Conservation (phyloP, 1,140 invertebrate genomes). For the Antheraea mylitta region DNA sequence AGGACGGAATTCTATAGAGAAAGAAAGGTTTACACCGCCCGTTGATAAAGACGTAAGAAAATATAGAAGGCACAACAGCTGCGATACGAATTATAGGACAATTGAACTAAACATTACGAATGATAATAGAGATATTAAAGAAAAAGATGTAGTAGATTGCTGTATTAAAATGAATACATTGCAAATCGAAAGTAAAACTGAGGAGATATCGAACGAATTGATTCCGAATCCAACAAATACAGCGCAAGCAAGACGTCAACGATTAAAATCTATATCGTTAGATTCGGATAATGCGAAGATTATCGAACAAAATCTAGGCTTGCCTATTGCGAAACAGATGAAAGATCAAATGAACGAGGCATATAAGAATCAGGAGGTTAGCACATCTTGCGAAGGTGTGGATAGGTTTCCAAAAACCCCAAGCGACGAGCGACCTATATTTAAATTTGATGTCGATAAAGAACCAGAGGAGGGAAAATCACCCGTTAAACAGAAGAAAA, state of each 20-base stretch:
- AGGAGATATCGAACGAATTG: constrained; percentile 50
- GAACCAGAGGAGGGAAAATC: constrained; percentile 51
- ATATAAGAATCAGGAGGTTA: constrained; percentile 66
- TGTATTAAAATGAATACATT: constrained; percentile 62
- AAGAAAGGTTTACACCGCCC: constrained; percentile 62
- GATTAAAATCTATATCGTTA: constrained; percentile 78
- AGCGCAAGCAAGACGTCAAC: constrained; percentile 68
- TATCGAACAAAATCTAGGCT: constrained; percentile 77
- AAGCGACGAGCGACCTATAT: constrained; percentile 47
- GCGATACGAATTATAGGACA: constrained; percentile 67
- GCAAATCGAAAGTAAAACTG: constrained; percentile 45
- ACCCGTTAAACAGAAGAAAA: constrained; percentile 58
- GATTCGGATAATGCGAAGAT: constrained; percentile 79
- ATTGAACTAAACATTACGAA: constrained; percentile 58
- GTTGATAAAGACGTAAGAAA: constrained; percentile 64
- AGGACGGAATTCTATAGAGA: constrained; percentile 66
- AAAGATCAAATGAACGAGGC: constrained; percentile 75
- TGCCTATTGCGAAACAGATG: constrained; percentile 75
- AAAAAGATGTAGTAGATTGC: constrained; percentile 66
- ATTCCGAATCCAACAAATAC: constrained; percentile 48
- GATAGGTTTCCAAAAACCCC: constrained; percentile 53
- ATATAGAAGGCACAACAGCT: constrained; percentile 69
- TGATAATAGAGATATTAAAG: constrained; percentile 48
- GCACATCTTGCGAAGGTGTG: constrained; percentile 64
- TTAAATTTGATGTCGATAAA: constrained; percentile 66